These are phyloP conservation scores for Taxidea taxus DNA, from an alignment of 2,113 vertebrate genomes.

Conservation along the genomic window DNA sequence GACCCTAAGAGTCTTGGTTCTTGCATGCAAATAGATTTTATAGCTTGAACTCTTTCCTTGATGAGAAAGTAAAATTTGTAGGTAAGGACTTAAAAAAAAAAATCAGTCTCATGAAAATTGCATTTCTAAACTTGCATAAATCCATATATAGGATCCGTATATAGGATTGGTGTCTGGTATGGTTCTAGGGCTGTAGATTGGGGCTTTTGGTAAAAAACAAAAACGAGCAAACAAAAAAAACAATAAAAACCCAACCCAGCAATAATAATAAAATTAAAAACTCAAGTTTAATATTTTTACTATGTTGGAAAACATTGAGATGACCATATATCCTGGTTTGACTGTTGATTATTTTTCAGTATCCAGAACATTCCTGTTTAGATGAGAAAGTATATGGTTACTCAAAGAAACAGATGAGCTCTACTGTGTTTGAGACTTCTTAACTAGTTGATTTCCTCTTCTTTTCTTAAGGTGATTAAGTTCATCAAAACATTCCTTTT, in stretches of 20 bases:
- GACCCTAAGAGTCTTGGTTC: background rate
- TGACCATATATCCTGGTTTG: background rate
- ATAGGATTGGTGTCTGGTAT: background rate
- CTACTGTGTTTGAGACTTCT: background rate
- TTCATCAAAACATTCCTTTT: conserved; percentile 4
- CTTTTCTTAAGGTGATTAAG: conserved; percentile 3
- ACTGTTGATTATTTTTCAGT: background rate
- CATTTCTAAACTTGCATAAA: conserved; percentile 17
- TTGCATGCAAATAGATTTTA: background rate
- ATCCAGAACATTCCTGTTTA: conserved; percentile 8
- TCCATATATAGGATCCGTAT: background rate
- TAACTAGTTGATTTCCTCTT: background rate
- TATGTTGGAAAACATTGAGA: background rate
- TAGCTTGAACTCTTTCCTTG: background rate
- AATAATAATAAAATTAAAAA: background rate
- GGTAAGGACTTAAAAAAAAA: background rate
- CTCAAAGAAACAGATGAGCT: background rate
- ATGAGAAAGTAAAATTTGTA: background rate
- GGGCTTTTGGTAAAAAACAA: background rate
- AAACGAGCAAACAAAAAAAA: background rate
- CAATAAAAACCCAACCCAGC: background rate
- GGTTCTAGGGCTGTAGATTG: background rate
- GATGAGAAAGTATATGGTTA: background rate
- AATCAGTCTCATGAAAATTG: background rate
- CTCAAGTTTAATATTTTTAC: background rate